Evolutionary conservation across 2,888 invertebrate species (phyloP).

Genomic region (Cryptocheilus praepositus): DNA sequence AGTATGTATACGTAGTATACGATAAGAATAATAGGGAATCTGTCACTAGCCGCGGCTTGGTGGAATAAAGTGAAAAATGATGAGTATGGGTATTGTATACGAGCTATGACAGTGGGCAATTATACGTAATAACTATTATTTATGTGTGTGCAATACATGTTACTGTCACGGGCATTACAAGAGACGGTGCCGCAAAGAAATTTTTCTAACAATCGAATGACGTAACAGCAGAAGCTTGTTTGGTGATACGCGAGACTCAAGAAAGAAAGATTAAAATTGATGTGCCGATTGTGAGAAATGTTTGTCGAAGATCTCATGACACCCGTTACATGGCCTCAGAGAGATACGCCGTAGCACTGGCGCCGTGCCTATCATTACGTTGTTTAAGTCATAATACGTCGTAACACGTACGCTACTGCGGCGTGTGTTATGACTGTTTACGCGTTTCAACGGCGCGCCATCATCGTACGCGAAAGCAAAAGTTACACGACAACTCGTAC

Average conservation of each 20-base stretch:
- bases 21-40: too few relatives aligned
- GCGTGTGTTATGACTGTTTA: constrained; percentile 52
- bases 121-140: too few relatives aligned
- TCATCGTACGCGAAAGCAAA: neutral
- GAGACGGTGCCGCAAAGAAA: too few relatives aligned
- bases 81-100: too few relatives aligned
- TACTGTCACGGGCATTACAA: too few relatives aligned
- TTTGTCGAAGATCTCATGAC: constrained; percentile 20
- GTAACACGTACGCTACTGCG: constrained; percentile 52
- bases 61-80: too few relatives aligned
- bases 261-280: too few relatives aligned
- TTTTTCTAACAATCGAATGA: neutral
- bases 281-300: neutral
- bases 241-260: too few relatives aligned
- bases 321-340: constrained; percentile 42
- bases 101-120: too few relatives aligned
- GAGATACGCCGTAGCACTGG: constrained; percentile 61
- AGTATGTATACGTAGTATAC: too few relatives aligned
- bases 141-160: too few relatives aligned
- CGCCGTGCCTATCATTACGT: constrained; percentile 70
- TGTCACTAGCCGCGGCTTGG: too few relatives aligned
- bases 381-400: constrained; percentile 65
- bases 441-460: constrained; percentile 43
- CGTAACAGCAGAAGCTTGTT: neutral
- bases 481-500: neutral